Evolutionary conservation across 2,797 vertebrate genomes (phyloP).

Genomic region (Chromis chromis): DNA sequence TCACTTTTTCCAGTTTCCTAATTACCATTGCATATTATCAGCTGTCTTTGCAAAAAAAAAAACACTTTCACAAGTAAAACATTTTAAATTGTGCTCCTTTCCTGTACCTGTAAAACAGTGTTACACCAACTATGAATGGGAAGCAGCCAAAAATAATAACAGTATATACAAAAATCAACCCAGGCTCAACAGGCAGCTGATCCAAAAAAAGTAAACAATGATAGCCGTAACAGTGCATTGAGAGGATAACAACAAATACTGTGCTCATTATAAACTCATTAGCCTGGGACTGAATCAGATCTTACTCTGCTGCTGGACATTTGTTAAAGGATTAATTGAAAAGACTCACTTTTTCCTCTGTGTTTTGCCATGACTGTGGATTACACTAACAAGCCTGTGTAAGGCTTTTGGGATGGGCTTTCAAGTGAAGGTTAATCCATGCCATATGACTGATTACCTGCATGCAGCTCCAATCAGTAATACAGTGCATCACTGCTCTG

Average conservation of each 20-base stretch:
- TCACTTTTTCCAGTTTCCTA: too few species aligned
- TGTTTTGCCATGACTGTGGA: constrained; percentile 33
- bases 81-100: not conserved
- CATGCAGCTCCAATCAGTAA: constrained; percentile 21
- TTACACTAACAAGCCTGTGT: constrained; percentile 31
- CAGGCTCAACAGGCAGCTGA: constrained; percentile 39
- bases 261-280: constrained; percentile 61
- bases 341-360: constrained; percentile 27
- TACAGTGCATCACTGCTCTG: not conserved
- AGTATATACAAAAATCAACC: constrained; percentile 47
- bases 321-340: constrained; percentile 59
- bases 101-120: constrained; percentile 2
- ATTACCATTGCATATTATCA: too few species aligned
- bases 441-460: constrained; percentile 44
- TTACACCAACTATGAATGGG: not conserved
- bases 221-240: constrained; percentile 51
- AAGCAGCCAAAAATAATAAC: constrained; percentile 29
- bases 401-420: constrained; percentile 7
- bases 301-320: constrained; percentile 54
- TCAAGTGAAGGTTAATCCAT: constrained; percentile 32
- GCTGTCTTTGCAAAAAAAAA: not conserved
- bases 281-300: constrained; percentile 54
- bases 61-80: constrained; percentile 1
- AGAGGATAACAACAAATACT: constrained; percentile 51
- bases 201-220: constrained; percentile 55